Base-by-base conservation (phyloP, 2,888 invertebrate genomes). In the Dilophus febrilis region DNA sequence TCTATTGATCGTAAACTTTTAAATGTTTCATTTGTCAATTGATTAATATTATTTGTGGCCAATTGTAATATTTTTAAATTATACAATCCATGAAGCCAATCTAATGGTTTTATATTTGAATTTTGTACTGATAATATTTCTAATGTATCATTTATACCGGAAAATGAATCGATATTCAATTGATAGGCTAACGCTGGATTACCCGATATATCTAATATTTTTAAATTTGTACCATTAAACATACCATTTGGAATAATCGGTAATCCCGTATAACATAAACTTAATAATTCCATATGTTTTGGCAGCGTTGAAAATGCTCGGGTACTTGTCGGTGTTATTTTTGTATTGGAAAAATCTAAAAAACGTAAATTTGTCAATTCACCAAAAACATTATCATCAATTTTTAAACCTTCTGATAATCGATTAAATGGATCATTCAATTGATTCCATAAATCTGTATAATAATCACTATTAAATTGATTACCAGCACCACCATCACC, bases 191-290 rank as follows among this genome's bases (percentile, higher is more conserved):
- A 55, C 0, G 61, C 63, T 1, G 51, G 51, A 47, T 74, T 74
- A 0, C 67, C 65, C 0, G 72, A 71, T n/a, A 75, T 30, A 45
- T 75, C 74, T 3, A 75, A 49, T 1, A 57, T 58, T 40, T 56
- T 60, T 1, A 75, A 40, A 0, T 57, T 54, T 0, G 66, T 68
- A 0, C 55, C 55, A 4, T 51, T 54, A 36, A 74, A 71, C 1
- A 64, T 48, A 0, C 52, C 49, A 3, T 54, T 50, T 6, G 55
- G 49, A 1, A 71, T 49, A 29, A 51, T 50, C 0, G 55, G 53
- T 8, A 72, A 46, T 0, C 59, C 59, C 0, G 68, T 60, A 12
- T 65, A 56, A 42, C 74, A 73, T 3, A 67, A 50, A 29, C 64
- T 65, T 1, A 67, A 48, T 29, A 54, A 55, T 34, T 55, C 51